Evolutionary conservation across 2,888 invertebrate species (phyloP).

Genomic region (Heliconius erato): DNA sequence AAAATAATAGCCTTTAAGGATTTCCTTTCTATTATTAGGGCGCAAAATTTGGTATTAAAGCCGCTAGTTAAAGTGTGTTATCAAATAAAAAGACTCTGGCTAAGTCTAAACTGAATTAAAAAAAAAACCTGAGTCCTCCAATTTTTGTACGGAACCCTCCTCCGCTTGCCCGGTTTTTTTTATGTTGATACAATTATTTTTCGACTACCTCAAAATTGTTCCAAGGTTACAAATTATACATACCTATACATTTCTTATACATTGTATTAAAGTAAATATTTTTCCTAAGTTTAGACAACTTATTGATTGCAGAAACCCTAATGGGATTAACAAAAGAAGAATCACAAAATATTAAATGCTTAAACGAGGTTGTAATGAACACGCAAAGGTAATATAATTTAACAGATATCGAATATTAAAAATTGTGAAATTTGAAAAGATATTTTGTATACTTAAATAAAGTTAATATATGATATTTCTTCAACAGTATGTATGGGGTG

Average conservation of each 20-base stretch:
- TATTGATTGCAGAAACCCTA: slow-evolving; percentile 69
- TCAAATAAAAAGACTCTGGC: no score
- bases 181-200: no score
- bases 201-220: background rate
- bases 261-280: background rate
- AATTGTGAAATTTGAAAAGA: background rate
- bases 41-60: no score
- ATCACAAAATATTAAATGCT: slow-evolving; percentile 58
- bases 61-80: no score
- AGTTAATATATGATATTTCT: slow-evolving; percentile 3
- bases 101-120: no score
- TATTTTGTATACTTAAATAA: background rate
- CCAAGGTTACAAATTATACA: background rate
- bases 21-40: no score
- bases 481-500: slow-evolving; percentile 65
- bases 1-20: no score
- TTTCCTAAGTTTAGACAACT: background rate
- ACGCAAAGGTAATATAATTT: slow-evolving; percentile 62
- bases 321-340: slow-evolving; percentile 75
- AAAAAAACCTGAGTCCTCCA: no score
- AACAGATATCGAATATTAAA: background rate
- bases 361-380: slow-evolving; percentile 63
- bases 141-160: no score
- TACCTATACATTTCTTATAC: background rate
- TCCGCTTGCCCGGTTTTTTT: no score